Percentiles rank a stretch among this genome's conserved stretches.
Evolutionary conservation across 2,797 vertebrate species (phyloP).

Genomic region (Parauchenoglanis ngamensis): DNA sequence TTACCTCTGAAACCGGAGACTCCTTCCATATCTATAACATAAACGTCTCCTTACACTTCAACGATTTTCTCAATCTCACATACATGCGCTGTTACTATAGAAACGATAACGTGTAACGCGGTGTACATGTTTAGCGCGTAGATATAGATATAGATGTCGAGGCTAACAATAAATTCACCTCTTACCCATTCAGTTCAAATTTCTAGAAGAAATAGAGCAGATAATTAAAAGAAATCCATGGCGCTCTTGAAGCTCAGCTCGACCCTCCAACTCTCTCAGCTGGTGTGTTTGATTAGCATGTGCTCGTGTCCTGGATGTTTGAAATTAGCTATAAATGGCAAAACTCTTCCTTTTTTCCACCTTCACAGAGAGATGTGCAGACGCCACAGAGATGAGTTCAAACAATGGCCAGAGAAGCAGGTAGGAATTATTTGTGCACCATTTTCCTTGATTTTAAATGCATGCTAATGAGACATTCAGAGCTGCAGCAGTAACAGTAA

Average conservation of each 20-base stretch:
- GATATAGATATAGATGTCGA: too few relatives aligned
- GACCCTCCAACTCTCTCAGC: not conserved
- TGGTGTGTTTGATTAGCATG: not conserved
- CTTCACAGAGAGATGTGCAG: not conserved
- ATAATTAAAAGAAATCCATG: not conserved
- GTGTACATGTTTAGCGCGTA: too few relatives aligned
- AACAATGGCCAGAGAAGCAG: not conserved
- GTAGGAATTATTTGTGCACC: not conserved
- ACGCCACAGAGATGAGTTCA: not conserved
- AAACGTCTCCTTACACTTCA: not conserved
- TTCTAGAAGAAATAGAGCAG: not conserved
- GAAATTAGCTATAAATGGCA: not conserved
- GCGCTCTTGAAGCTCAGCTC: not conserved
- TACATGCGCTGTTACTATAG: too few relatives aligned
- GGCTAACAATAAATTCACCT: too few relatives aligned
- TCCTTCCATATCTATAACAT: not conserved
- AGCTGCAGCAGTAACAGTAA: conserved; percentile 15
- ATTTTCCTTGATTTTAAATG: not conserved
- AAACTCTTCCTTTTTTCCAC: not conserved
- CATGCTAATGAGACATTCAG: conserved; percentile 38
- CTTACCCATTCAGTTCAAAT: too few relatives aligned
- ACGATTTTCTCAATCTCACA: not conserved
- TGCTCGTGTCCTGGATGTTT: not conserved
- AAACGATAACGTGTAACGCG: too few relatives aligned
- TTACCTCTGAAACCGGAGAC: not conserved